Evolutionary conservation across 2,888 invertebrate species (phyloP).

Genomic region (Cataglyphis livida): DNA sequence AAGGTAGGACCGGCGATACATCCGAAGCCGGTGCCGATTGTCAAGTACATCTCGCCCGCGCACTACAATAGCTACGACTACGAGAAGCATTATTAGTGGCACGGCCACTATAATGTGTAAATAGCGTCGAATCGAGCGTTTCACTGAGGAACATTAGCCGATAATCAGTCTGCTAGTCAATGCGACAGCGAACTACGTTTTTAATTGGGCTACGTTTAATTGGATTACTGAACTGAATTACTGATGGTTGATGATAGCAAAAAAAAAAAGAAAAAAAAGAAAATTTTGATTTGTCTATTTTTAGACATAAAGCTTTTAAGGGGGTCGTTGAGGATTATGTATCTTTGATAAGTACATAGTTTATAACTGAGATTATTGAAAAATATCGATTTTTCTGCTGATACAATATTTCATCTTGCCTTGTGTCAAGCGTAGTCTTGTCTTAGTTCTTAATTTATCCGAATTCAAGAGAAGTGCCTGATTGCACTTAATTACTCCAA

Average conservation of each 20-base stretch:
- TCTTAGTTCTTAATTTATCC: not conserved
- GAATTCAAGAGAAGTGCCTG: not conserved
- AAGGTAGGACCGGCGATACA: constrained; percentile 83
- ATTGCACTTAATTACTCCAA: not conserved
- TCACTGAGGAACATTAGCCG: constrained; percentile 22
- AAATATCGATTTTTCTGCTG: not conserved
- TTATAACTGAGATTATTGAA: not conserved
- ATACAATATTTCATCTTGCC: not conserved
- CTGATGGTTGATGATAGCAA: not conserved
- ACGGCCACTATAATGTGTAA: not conserved
- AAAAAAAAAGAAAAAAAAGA: not conserved
- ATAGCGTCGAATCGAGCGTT: constrained; percentile 28
- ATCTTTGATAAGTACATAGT: not conserved
- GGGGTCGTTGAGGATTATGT: not conserved
- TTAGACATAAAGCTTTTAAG: not conserved
- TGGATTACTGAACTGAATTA: not conserved
- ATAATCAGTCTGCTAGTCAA: constrained; percentile 20
- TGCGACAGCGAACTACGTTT: constrained; percentile 1
- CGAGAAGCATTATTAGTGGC: constrained; percentile 76
- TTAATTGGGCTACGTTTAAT: not conserved
- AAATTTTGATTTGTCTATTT: not conserved
- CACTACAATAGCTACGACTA: constrained; percentile 78
- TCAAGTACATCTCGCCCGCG: constrained; percentile 80
- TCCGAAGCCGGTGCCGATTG: constrained; percentile 78
- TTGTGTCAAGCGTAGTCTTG: not conserved